Conservation (phyloP, 2,113 vertebrate species). For the Dascyllus trimaculatus region DNA sequence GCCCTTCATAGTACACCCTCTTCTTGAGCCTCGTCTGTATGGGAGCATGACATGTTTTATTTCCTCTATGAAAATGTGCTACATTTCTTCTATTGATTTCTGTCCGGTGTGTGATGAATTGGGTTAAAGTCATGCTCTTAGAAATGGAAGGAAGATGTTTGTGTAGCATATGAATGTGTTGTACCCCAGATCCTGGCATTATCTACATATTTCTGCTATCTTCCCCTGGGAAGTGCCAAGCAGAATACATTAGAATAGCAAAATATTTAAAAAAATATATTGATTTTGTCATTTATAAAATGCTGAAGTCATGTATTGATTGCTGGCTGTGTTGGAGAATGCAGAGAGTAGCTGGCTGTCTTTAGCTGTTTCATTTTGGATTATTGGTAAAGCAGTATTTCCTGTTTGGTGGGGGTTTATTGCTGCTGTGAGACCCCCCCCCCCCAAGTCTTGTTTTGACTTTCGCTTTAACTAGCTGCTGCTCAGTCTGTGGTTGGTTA, state of each 20-base stretch:
- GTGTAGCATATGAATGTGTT: neutral
- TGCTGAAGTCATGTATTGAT: conserved; percentile 87
- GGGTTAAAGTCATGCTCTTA: neutral
- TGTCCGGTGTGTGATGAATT: conserved; percentile 7
- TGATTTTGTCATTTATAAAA: conserved; percentile 93
- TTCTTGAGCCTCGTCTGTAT: neutral
- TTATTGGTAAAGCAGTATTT: conserved; percentile 12
- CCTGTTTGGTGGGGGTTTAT: neutral
- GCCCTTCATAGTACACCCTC: neutral
- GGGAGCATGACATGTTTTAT: neutral
- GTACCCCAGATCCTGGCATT: conserved; percentile 13
- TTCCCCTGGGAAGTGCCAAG: conserved; percentile 75
- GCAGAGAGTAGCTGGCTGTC: conserved; percentile 81
- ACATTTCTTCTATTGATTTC: conserved; percentile 11
- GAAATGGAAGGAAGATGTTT: conserved; percentile 19
- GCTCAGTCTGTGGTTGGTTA: too few species aligned
- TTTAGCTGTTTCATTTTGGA: neutral
- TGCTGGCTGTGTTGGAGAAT: conserved; percentile 82
- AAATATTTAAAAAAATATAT: conserved; percentile 91
- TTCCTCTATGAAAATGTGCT: conserved; percentile 7
- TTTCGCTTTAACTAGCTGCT: too few species aligned
- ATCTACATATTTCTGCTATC: conserved; percentile 84
- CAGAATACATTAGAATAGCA: conserved; percentile 85
- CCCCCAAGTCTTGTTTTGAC: too few species aligned
- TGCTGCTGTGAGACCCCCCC: too few species aligned